Percentiles rank a stretch among this genome's conserved stretches.
phyloP scores from a whole-genome alignment of 2,797 vertebrate species.

The Falco columbarius region DNA sequence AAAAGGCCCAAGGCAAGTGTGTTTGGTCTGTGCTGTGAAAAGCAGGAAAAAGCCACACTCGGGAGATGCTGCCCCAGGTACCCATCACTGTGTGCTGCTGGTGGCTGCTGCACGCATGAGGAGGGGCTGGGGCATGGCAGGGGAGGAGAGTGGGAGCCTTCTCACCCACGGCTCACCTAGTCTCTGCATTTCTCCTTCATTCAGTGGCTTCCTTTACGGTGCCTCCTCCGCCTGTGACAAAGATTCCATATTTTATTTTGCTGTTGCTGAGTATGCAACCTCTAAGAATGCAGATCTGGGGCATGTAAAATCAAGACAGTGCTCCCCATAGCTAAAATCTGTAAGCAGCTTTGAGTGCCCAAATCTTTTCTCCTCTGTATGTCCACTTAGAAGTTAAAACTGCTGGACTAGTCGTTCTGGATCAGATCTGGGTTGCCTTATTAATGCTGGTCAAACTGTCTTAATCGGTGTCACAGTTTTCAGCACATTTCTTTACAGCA shows the following conservation, averaged over 20 bases:
- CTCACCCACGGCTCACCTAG: accelerated
- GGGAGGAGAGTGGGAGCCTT: background rate
- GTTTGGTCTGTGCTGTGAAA: background rate
- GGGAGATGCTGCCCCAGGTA: background rate
- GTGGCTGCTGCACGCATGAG: accelerated
- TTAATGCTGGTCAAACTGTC: background rate
- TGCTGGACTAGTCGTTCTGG: background rate
- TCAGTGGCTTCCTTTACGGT: background rate
- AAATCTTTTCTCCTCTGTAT: background rate
- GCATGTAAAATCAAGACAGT: background rate
- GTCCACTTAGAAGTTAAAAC: background rate
- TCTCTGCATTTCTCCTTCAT: background rate
- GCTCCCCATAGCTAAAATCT: background rate
- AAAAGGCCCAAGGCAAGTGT: background rate
- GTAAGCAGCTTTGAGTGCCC: background rate
- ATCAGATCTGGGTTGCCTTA: background rate
- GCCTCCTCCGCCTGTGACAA: background rate
- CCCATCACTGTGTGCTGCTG: accelerated
- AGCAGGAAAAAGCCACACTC: background rate
- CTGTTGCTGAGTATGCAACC: background rate
- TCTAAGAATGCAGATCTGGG: background rate
- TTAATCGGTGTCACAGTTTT: background rate
- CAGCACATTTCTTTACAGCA: background rate
- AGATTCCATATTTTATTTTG: background rate
- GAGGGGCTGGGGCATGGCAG: background rate